Percentiles rank a stretch among this genome's conserved stretches.
Evolutionary conservation across 2,113 vertebrate genomes (phyloP).

Genomic region (Xerus inauris): DNA sequence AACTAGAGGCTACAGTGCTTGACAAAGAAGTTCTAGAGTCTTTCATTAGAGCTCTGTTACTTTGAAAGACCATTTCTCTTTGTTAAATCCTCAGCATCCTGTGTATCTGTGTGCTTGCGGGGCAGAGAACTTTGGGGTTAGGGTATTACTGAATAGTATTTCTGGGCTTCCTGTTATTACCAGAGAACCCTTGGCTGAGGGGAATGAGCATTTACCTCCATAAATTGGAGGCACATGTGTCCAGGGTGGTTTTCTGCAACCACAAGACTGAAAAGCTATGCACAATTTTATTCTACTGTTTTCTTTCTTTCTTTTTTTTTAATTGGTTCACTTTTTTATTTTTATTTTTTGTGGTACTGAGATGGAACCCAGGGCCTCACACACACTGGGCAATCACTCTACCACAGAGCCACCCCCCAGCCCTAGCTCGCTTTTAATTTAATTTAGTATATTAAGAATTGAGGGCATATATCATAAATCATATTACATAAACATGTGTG

Average conservation of each 20-base stretch:
- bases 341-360: not conserved
- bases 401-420: not conserved
- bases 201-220: not conserved
- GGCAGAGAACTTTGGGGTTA: not conserved
- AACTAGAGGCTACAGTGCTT: not conserved
- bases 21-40: not conserved
- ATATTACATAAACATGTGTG: not conserved
- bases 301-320: too few relatives aligned
- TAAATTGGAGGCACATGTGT: not conserved
- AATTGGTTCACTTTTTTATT: not conserved
- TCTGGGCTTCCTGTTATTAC: not conserved
- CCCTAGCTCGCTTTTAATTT: not conserved
- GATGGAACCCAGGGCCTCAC: not conserved
- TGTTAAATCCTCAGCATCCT: not conserved
- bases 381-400: not conserved
- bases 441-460: not conserved
- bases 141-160: not conserved
- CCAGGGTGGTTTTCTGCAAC: not conserved
- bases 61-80: not conserved
- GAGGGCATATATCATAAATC: not conserved
- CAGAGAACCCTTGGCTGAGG: not conserved
- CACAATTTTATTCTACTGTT: not conserved
- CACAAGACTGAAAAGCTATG: conserved; percentile 12
- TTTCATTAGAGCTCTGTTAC: not conserved
- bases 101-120: not conserved